Percentiles rank a stretch among this genome's conserved stretches.
Evolutionary conservation across 2,888 invertebrate genomes (phyloP).

Genomic region (Uropetala carovei): DNA sequence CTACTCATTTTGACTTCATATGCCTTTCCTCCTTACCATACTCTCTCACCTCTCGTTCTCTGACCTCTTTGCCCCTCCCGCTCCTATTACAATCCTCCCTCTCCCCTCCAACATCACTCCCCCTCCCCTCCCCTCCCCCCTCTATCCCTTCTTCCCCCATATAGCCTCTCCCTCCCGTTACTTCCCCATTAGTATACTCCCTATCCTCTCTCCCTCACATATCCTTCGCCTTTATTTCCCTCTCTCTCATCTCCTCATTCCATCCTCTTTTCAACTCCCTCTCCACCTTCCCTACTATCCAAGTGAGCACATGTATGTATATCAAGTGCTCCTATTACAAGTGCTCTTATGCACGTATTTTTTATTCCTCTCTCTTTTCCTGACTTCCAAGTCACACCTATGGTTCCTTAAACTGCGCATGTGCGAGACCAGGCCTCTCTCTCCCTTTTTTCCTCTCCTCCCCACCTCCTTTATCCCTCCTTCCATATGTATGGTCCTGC

Average conservation of each 20-base stretch:
- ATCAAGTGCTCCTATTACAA: slow-evolving; percentile 61
- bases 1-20: neutral
- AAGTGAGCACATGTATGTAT: slow-evolving; percentile 18
- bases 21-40: neutral
- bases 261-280: neutral
- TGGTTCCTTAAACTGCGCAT: neutral
- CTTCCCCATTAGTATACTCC: neutral
- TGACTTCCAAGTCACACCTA: neutral
- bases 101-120: neutral
- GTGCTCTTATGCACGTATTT: slow-evolving; percentile 48
- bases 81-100: neutral
- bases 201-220: neutral
- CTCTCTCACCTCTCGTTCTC: no score
- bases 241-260: neutral
- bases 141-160: neutral
- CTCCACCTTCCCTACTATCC: neutral
- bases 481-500: neutral
- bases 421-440: slow-evolving; percentile 15
- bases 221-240: neutral
- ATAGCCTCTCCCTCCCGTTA: neutral
- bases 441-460: neutral
- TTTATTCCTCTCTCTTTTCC: slow-evolving; percentile 1
- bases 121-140: neutral
- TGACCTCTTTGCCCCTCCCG: neutral
- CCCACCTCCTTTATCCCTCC: neutral